Base-by-base conservation (phyloP, 2,113 vertebrate genomes). In the Todiramphus saurophagus region DNA sequence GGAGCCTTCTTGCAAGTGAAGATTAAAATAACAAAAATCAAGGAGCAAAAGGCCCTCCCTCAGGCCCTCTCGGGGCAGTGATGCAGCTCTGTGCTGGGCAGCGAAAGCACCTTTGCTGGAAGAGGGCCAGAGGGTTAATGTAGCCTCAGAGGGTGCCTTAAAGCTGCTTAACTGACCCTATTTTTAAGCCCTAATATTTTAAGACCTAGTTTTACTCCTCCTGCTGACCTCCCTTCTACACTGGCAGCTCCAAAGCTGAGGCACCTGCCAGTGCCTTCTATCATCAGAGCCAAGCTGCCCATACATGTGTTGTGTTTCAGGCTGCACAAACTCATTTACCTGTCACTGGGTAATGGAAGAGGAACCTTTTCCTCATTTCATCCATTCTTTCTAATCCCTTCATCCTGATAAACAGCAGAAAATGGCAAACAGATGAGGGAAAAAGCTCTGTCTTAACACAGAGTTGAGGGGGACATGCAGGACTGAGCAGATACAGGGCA, bases 41-140 rank as follows among this genome's bases (percentile, higher is more conserved):
- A 13, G 2, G 17, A 25, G 37, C 3, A 67, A 56, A 73, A 55
- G 30, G 13, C 18, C 35, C 0, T n/a, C 19, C 15, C 37, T 25
- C 20, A 2, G 25, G 39, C 13, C 43, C 7, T 28, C 20, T 43
- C 1, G 0, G 5, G 25, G 53, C 15, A 33, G 46, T 0, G 0
- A 31, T 5, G 51, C 50, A 43, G 67, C 48, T 43, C 70, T 11
- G 28, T 1, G 28, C 14, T 14, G 31, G 33, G 21, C 19, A n/a
- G 39, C 10, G 50, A 8, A 30, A 85, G 48, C 27, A 31, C 4
- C 16, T 18, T 20, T 25, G 1, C 17, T 33, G 39, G 50, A 28
- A 39, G 50, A 70, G 43, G 69, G 63, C 25, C 68, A 68, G 25
- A 59, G 6, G 69, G 59, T 39, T 16, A 14, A 53, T 21, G 31